Conservation (phyloP, 2,888 invertebrate genomes). For the Lasioglossum zephyrum region DNA sequence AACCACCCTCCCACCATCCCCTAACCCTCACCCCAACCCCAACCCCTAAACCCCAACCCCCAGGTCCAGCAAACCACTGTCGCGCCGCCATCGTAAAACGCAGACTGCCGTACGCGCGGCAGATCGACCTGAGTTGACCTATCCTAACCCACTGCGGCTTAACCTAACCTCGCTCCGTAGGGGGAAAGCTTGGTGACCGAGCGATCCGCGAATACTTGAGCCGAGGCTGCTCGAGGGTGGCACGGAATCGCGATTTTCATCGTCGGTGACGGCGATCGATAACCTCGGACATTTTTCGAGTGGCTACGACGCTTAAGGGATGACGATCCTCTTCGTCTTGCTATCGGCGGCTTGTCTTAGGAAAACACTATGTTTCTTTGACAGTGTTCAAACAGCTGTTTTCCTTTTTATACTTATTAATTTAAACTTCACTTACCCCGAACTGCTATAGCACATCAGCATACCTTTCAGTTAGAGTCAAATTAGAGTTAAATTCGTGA, state of each 20-base stretch:
- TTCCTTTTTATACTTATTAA: not conserved
- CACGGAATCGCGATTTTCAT: slow-evolving; percentile 51
- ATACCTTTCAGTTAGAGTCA: too few relatives aligned
- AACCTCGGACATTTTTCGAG: slow-evolving; percentile 21
- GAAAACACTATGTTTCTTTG: not conserved
- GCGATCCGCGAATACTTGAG: slow-evolving; percentile 46
- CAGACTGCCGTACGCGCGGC: slow-evolving; percentile 57
- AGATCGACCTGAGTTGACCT: slow-evolving; percentile 69
- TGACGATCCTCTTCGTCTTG: not conserved
- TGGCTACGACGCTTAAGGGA: slow-evolving; percentile 6
- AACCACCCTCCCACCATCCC: slow-evolving; percentile 26
- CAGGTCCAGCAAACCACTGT: slow-evolving; percentile 36
- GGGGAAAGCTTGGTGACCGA: slow-evolving; percentile 61
- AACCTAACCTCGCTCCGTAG: slow-evolving; percentile 46
- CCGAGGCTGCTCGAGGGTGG: not conserved
- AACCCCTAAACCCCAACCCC: not conserved
- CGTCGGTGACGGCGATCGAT: slow-evolving; percentile 3
- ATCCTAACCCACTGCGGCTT: slow-evolving; percentile 61
- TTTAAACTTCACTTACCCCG: too few relatives aligned
- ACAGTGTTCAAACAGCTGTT: not conserved
- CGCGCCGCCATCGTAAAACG: slow-evolving; percentile 67
- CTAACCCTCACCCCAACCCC: not conserved
- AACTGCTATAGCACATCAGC: too few relatives aligned
- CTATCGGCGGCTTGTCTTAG: not conserved
- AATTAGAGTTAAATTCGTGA: too few relatives aligned